Base-by-base conservation (phyloP, 2,888 invertebrate genomes). In the Lepidochitona cinerea region DNA sequence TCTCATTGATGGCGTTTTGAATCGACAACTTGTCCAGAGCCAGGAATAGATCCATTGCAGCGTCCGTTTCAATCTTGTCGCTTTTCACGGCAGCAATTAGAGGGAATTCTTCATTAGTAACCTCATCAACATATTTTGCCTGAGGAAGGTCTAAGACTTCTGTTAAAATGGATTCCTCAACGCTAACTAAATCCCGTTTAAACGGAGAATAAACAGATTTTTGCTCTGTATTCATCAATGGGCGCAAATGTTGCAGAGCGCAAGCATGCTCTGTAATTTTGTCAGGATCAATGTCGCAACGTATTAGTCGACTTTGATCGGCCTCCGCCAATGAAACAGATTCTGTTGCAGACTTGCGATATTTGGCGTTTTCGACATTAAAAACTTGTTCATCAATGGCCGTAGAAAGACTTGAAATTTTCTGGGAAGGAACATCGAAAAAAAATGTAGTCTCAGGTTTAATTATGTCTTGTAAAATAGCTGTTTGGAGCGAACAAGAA, bases 321-420 rank as follows among this genome's bases (percentile, higher is more conserved):
- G 98, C 98, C 91, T 98, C 96, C 80, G 96, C 95, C 70, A 98
- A 94, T 29, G 97, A 96, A 87, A 98, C 92, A 79, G 95, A 93
- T 89, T 96, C 95, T 79, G 95, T 96, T 0, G 96, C 97, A 85
- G 96, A 78, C 67, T 85, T 84, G 41, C 83, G 78, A 69, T 87
- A 81, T 73, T 82, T 82, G 23, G 87, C 88, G 12, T 84, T 84
- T 36, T 83, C 81, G 18, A 84, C 23, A 29, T 41, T 68, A 32
- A 59, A 59, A 18, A 35, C 35, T 66, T 66, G 80, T 74, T 87
- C 83, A 64, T 87, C 84, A 32, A 88, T 81, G 12, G 87, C 87
- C 9, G 79, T 72, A 7, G 83, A 75, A 29, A 89, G 78, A 64
- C 85, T 87, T 33, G 80, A 77, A 14, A 88, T 75, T 71, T 80